phyloP scores from a whole-genome alignment of 1,140 invertebrate species.

The Hyles vespertilio region DNA sequence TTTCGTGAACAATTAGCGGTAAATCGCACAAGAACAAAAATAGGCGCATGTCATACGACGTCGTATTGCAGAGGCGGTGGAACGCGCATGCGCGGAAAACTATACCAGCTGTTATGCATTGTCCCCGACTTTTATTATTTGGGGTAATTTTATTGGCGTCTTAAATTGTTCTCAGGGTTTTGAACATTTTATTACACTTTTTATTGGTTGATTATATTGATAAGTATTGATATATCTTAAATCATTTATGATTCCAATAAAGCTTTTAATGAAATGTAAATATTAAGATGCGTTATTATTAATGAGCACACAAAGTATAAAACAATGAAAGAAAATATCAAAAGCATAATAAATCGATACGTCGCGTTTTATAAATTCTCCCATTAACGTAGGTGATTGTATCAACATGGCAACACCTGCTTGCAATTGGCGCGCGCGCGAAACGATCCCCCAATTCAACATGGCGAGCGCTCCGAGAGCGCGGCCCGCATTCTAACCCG shows the following conservation, averaged over 20 bases:
- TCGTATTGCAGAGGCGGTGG: slow-evolving; percentile 64
- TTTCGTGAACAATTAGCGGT: slow-evolving; percentile 8
- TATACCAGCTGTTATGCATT: slow-evolving; percentile 20
- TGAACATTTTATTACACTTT: too few relatives aligned
- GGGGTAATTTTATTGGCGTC: too few relatives aligned
- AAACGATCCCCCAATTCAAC: slow-evolving; percentile 54
- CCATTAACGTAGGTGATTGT: slow-evolving; percentile 13
- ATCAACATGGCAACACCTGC: slow-evolving; percentile 32
- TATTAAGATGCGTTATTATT: too few relatives aligned
- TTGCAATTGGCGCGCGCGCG: slow-evolving; percentile 65
- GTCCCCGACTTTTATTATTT: slow-evolving; percentile 1
- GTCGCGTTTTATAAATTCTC: neutral
- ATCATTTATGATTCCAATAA: too few relatives aligned
- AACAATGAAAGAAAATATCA: too few relatives aligned
- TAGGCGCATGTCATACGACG: slow-evolving; percentile 56
- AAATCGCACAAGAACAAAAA: slow-evolving; percentile 40
- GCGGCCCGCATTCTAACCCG: slow-evolving; percentile 45
- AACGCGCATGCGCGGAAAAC: slow-evolving; percentile 50
- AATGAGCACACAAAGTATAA: too few relatives aligned
- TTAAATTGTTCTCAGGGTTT: too few relatives aligned
- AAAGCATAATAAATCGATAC: too few relatives aligned
- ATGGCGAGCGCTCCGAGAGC: slow-evolving; percentile 56
- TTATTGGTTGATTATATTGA: too few relatives aligned
- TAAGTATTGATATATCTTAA: too few relatives aligned
- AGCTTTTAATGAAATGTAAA: too few relatives aligned